Evolutionary conservation across 2,888 invertebrate species (phyloP).

Genomic region (Saturnia pavonia): DNA sequence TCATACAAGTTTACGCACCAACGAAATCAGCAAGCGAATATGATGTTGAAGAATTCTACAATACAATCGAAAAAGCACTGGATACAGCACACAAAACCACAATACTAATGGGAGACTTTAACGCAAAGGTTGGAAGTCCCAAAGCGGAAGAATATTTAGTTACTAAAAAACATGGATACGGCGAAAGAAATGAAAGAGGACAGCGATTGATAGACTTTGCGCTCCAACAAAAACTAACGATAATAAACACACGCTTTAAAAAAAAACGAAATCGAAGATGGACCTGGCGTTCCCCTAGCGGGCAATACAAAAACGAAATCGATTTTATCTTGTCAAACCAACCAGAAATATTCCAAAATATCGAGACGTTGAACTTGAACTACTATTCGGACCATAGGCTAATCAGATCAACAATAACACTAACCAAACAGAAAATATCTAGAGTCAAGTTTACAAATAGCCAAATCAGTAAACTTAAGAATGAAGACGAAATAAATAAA

Average conservation of each 20-base stretch:
- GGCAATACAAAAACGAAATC: neutral
- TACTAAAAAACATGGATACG: conserved; percentile 16
- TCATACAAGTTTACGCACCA: conserved; percentile 31
- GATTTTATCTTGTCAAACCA: neutral
- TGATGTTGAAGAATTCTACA: neutral
- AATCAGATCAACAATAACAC: conserved; percentile 27
- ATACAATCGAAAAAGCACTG: neutral
- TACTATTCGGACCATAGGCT: conserved; percentile 27
- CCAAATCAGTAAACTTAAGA: conserved; percentile 16
- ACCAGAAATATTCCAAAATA: conserved; percentile 21
- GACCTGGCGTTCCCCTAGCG: neutral
- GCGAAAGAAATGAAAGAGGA: conserved; percentile 21
- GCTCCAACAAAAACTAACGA: conserved; percentile 21
- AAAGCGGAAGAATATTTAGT: neutral
- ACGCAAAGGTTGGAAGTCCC: neutral
- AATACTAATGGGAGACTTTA: conserved; percentile 9
- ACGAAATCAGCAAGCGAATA: neutral
- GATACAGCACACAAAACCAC: neutral
- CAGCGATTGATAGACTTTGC: conserved; percentile 21
- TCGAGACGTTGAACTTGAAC: conserved; percentile 20
- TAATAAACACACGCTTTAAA: conserved; percentile 19
- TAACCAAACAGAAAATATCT: conserved; percentile 22
- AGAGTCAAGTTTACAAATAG: conserved; percentile 16
- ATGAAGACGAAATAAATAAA: conserved; percentile 18
- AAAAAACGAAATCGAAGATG: neutral